These are phyloP conservation scores for Pogonomyrmex barbatus DNA, from an alignment of 1,140 invertebrate genomes.

Conservation along the genomic window DNA sequence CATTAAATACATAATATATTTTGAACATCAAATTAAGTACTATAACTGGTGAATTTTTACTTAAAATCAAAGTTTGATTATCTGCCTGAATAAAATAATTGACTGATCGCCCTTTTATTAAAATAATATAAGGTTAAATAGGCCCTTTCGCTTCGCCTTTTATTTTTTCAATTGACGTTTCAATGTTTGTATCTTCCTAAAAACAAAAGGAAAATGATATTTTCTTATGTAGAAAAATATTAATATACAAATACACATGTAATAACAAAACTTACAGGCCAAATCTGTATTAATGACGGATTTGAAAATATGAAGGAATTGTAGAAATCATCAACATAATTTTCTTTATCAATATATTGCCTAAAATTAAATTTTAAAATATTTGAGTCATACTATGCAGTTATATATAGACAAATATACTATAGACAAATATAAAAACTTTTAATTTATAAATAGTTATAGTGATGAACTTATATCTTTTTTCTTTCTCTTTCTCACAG, in stretches of 20 bases:
- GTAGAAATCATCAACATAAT: neutral
- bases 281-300: neutral
- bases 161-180: neutral
- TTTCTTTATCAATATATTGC: neutral
- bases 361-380: neutral
- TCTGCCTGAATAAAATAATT: slow-evolving; percentile 13
- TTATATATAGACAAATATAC: too few species aligned
- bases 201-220: neutral
- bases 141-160: neutral
- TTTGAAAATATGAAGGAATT: neutral
- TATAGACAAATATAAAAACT: too few species aligned
- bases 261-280: neutral
- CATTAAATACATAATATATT: slow-evolving; percentile 16
- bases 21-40: slow-evolving; percentile 27
- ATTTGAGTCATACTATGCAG: neutral
- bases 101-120: slow-evolving; percentile 1
- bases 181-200: neutral
- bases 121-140: slow-evolving; percentile 4
- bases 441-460: too few species aligned
- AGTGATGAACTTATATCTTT: neutral
- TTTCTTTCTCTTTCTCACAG: neutral
- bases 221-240: neutral
- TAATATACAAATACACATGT: too few species aligned
- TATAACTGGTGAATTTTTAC: neutral
- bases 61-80: slow-evolving; percentile 8